Evolutionary conservation across 1,140 invertebrate genomes (phyloP), one percentile per base, ranked within the genome.

Genomic region (Hormaphis cornu): DNA sequence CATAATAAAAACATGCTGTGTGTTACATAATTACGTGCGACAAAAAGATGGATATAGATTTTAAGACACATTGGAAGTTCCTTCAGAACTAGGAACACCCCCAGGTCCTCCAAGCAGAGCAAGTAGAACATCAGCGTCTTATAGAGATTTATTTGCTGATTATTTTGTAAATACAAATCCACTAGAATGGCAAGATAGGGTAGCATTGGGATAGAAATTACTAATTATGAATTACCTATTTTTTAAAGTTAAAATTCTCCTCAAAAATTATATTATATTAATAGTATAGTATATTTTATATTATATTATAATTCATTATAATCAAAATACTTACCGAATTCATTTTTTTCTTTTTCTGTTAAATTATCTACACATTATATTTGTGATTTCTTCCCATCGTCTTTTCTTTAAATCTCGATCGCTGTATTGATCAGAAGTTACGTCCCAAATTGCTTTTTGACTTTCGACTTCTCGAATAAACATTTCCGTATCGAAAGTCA

Each of bases 1-100:
- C 22, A 75, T 76, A 30, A 69, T 73, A 18, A 75, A 76, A 70
- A 71, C 72, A 18, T 70, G 58, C 37, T 42, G 40, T 61, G 37
- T 72, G 44, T 66, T 71, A 42, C 72, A 73, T 52, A 72, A 73
- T 71, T 70, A 50, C 69, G 70, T 73, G 16, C 26, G 66, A 16
- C n/a, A 42, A 14, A 59, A 66, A 52, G 71, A 72, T 73, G 56
- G 71, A 2, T 73, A 63, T 73, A 66, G 52, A 46, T 69, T 50
- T 46, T 56, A 73, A 66, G 72, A 73, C 54, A 72, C 69, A 61
- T 69, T 71, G 50, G 8, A 52, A 3, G 50, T 52, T 16, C 26
- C 50, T 52, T 22, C 50, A 52, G 16, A 52, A 52, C 50, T 52
- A 52, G 16, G 1, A 52, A 52, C 26, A 12, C 48, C 24, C 16